Conservation (phyloP, 2,113 vertebrate genomes). For the Pygoscelis antarcticus region DNA sequence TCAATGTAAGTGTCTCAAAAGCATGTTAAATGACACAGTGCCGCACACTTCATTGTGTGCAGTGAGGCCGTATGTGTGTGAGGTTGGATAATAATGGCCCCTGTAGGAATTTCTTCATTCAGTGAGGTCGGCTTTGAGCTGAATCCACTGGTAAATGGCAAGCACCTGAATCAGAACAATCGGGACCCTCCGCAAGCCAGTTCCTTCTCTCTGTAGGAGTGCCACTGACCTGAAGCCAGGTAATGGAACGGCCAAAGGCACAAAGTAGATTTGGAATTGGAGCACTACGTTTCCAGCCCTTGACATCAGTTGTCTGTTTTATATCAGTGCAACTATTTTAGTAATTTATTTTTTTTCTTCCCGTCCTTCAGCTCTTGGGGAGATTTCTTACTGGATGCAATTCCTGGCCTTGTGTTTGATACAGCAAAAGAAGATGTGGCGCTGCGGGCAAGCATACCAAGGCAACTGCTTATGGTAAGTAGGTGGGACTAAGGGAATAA, state of each 20-base stretch:
- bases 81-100: background rate
- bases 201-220: background rate
- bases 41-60: background rate
- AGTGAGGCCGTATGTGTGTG: accelerated
- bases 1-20: background rate
- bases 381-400: slow-evolving; percentile 84
- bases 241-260: background rate
- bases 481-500: background rate
- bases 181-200: background rate
- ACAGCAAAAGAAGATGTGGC: slow-evolving; percentile 74
- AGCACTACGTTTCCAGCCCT: background rate
- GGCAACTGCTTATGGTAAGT: slow-evolving; percentile 81
- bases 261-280: background rate
- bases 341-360: background rate
- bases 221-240: background rate
- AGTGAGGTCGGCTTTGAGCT: background rate
- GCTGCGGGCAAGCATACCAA: slow-evolving; percentile 81
- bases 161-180: background rate
- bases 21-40: background rate
- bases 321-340: background rate
- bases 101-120: background rate
- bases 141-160: background rate
- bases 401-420: slow-evolving; percentile 85
- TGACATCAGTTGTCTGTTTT: background rate
- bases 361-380: slow-evolving; percentile 85